Evolutionary conservation across 2,113 vertebrate species (phyloP).

Genomic region (Scytalopus superciliaris): DNA sequence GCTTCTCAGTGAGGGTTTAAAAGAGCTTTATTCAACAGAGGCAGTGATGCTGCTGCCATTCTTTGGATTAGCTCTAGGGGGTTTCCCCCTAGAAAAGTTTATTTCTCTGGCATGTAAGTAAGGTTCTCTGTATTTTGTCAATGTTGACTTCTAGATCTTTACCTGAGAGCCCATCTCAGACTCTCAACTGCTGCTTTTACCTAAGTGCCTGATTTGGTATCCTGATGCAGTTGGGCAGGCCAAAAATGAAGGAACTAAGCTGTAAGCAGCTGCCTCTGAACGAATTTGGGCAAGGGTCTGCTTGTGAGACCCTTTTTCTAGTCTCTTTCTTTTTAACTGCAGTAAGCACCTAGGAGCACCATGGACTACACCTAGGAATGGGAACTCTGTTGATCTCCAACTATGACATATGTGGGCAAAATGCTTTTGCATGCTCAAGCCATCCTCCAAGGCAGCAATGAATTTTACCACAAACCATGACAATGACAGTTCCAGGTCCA

Average conservation of each 20-base stretch:
- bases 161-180: not conserved
- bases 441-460: not conserved
- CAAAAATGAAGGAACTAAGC: not conserved
- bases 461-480: not conserved
- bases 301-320: not conserved
- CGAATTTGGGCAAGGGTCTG: not conserved
- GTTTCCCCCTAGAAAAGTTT: not conserved
- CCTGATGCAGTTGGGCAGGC: not conserved
- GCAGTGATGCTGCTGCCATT: not conserved
- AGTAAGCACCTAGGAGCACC: not conserved
- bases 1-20: not conserved
- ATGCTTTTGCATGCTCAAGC: not conserved
- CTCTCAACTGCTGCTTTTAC: not conserved
- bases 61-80: not conserved
- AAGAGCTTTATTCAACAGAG: not conserved
- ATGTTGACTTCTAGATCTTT: not conserved
- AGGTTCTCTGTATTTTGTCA: not conserved
- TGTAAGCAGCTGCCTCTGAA: not conserved
- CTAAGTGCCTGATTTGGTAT: fast-evolving
- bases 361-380: not conserved
- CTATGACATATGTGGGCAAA: not conserved
- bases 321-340: not conserved
- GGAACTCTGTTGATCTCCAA: not conserved
- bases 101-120: not conserved
- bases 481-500: not conserved